These are phyloP conservation scores for Ochotona curzoniae DNA, from an alignment of 2,113 vertebrate genomes.

Conservation along the genomic window DNA sequence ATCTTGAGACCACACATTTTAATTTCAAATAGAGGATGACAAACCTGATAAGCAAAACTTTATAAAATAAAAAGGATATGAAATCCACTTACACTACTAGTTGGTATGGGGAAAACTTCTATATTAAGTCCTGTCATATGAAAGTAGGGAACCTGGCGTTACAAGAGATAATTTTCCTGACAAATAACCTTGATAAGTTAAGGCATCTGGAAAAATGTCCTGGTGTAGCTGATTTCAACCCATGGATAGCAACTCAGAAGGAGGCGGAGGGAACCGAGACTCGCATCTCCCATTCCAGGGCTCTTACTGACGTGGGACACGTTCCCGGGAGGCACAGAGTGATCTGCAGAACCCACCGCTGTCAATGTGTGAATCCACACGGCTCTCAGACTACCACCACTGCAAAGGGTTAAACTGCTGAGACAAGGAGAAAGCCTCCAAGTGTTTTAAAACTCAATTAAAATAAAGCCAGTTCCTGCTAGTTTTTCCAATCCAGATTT, in stretches of 20 bases:
- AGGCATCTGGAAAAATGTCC: constrained; percentile 73
- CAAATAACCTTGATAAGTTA: constrained; percentile 87
- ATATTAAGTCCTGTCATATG: constrained; percentile 79
- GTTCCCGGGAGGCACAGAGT: constrained; percentile 80
- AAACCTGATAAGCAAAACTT: constrained; percentile 84
- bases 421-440: constrained; percentile 69
- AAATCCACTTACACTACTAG: constrained; percentile 81
- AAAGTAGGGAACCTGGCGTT: constrained; percentile 71
- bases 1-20: constrained; percentile 86
- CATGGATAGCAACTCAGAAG: constrained; percentile 62
- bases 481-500: constrained; percentile 79
- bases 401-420: constrained; percentile 83
- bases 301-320: constrained; percentile 74
- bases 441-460: constrained; percentile 84
- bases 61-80: constrained; percentile 73
- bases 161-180: constrained; percentile 85
- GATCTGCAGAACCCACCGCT: constrained; percentile 81
- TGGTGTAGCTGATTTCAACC: constrained; percentile 73
- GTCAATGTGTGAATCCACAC: constrained; percentile 76
- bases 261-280: constrained; percentile 64
- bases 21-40: constrained; percentile 87
- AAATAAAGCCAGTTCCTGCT: constrained; percentile 78
- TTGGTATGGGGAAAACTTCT: constrained; percentile 74
- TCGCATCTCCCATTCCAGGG: constrained; percentile 64
- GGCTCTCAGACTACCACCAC: constrained; percentile 59